These are phyloP conservation scores for Heterocephalus glaber DNA, from an alignment of 2,113 vertebrate genomes.

Conservation along the genomic window DNA sequence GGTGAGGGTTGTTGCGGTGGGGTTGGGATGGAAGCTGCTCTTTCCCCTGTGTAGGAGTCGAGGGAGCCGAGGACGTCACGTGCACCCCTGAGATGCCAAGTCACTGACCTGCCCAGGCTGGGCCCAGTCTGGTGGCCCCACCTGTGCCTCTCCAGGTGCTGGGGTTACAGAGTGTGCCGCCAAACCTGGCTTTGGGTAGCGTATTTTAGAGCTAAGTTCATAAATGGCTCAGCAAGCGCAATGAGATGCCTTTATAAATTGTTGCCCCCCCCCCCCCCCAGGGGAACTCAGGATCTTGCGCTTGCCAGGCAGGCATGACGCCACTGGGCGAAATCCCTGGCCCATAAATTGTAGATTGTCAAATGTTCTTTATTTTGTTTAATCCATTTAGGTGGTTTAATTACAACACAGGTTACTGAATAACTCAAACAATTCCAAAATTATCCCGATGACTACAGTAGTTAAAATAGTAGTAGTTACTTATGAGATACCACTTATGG, in stretches of 20 bases:
- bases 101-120: not conserved
- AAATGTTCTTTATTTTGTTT: constrained; percentile 39
- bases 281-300: no score
- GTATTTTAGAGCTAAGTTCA: not conserved
- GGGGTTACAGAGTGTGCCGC: not conserved
- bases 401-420: not conserved
- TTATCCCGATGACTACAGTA: not conserved
- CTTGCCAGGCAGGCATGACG: no score
- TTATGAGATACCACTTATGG: not conserved
- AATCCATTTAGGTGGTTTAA: not conserved
- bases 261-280: no score
- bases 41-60: not conserved
- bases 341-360: not conserved
- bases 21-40: not conserved
- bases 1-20: not conserved
- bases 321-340: no score
- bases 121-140: not conserved
- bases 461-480: not conserved
- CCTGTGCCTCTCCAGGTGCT: not conserved
- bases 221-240: not conserved
- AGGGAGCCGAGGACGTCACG: accelerated
- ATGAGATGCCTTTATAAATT: not conserved
- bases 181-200: not conserved
- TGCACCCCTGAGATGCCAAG: no score
- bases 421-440: not conserved